Evolutionary conservation across 2,888 invertebrate species (phyloP).

Genomic region (Hofmannophila pseudospretella): DNA sequence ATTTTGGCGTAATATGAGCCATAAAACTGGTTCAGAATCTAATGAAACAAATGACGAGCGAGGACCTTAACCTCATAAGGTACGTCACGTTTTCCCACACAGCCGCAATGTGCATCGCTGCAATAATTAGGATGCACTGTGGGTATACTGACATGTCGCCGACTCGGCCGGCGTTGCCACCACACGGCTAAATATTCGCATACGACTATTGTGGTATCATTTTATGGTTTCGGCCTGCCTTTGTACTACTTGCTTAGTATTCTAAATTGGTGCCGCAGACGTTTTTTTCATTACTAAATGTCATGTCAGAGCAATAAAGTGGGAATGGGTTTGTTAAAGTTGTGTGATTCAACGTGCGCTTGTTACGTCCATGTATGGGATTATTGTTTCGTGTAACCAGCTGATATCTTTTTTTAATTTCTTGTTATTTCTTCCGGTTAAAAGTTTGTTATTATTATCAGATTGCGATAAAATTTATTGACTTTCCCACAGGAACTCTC

Average conservation of each 20-base stretch:
- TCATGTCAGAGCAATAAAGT: constrained; percentile 66
- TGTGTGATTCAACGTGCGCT: constrained; percentile 45
- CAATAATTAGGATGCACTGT: constrained; percentile 65
- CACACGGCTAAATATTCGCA: constrained; percentile 72
- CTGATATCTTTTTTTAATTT: too few relatives aligned
- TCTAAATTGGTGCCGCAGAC: constrained; percentile 64
- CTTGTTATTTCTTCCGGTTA: too few relatives aligned
- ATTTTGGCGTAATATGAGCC: not conserved
- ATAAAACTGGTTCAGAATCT: not conserved
- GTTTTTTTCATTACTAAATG: constrained; percentile 71
- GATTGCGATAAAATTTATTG: too few relatives aligned
- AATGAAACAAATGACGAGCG: constrained; percentile 2
- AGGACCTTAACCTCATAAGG: constrained; percentile 6
- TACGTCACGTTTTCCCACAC: constrained; percentile 49
- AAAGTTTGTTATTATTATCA: too few relatives aligned
- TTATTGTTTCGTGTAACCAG: constrained; percentile 7
- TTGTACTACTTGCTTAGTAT: constrained; percentile 70
- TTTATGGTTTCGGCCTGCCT: constrained; percentile 73
- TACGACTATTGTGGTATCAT: constrained; percentile 71
- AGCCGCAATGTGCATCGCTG: constrained; percentile 50
- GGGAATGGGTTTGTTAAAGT: constrained; percentile 40
- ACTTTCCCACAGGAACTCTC: too few relatives aligned
- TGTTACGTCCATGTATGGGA: constrained; percentile 30
- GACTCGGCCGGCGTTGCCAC: constrained; percentile 57
- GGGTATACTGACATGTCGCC: constrained; percentile 56